Evolutionary conservation across 1,140 invertebrate genomes (phyloP), one percentile per base, ranked within the genome.

Genomic region (Sminthurinus signatus): DNA sequence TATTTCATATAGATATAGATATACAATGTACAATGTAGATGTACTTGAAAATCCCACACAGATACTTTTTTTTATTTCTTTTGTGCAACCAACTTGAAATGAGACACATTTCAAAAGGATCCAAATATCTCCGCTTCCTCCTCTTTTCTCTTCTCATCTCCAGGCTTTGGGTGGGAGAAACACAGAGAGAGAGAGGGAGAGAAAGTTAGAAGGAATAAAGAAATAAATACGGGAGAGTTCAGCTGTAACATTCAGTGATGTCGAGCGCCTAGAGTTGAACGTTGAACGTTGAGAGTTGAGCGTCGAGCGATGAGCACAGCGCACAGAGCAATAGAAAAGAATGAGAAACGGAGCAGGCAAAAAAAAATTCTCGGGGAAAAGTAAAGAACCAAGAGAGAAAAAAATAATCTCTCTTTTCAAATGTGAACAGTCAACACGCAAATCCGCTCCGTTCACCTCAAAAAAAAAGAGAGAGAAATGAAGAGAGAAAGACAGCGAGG

Each of bases 31-130:
- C 27, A 25, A 52, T 52, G 25, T 52, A 27, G 25, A 52, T 52
- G 50, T 25, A 52, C 50, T 52, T 5, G 50, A 52, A 52, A 25
- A 52, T 15, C 5, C 32, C 15, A 5, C 32, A 5, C 32, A 28
- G 2, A 25, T 25, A 10, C 50, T 52, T 28, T 52, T 52, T 52
- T 52, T 52, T 52, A 52, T 52, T 52, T 52, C 50, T 27, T 52
- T 52, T 52, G 50, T 52, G 50, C 50, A 52, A 28, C 50, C 50
- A 52, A 52, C 14, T 52, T 52, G 50, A 52, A 52, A 52, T 52
- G 50, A 52, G 50, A 52, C n/a, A n/a, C 50, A 52, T 52, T 52
- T 52, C 50, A 27, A 52, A 48, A 52, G 50, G 28, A 28, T 29
- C 50, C 23, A 52, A 52, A 52, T 48, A 52, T 52, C 50, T 52